Conservation (phyloP, 2,888 invertebrate species). For the Chaetoderma sp. region DNA sequence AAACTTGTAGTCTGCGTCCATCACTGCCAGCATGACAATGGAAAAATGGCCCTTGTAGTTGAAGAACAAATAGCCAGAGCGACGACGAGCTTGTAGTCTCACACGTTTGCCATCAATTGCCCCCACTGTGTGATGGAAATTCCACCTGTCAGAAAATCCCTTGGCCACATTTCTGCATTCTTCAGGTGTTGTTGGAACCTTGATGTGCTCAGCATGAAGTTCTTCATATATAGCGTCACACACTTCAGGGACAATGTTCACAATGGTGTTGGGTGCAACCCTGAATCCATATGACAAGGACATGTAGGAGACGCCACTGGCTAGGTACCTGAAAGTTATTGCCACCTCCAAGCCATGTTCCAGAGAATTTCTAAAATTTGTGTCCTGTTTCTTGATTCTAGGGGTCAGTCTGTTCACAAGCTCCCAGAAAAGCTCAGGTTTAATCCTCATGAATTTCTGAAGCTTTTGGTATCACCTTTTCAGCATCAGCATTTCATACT, state of each 20-base stretch:
- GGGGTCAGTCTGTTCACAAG: too few species aligned
- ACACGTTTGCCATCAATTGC: too few species aligned
- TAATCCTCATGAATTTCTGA: too few species aligned
- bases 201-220: neutral
- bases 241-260: neutral
- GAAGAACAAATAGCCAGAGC: neutral
- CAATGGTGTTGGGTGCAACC: neutral
- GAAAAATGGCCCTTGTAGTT: slow-evolving; percentile 1
- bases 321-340: too few species aligned
- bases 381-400: too few species aligned
- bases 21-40: neutral
- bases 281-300: neutral
- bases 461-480: too few species aligned
- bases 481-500: too few species aligned
- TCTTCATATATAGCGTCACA: neutral
- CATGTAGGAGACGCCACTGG: too few species aligned
- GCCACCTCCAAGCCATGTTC: too few species aligned
- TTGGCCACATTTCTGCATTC: neutral
- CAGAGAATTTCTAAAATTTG: too few species aligned
- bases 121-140: too few species aligned
- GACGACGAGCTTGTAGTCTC: neutral
- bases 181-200: neutral
- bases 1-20: neutral
- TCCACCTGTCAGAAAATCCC: neutral
- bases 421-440: too few species aligned